These are phyloP conservation scores for Cotesia glomerata DNA, from an alignment of 1,140 invertebrate species.

Conservation along the genomic window DNA sequence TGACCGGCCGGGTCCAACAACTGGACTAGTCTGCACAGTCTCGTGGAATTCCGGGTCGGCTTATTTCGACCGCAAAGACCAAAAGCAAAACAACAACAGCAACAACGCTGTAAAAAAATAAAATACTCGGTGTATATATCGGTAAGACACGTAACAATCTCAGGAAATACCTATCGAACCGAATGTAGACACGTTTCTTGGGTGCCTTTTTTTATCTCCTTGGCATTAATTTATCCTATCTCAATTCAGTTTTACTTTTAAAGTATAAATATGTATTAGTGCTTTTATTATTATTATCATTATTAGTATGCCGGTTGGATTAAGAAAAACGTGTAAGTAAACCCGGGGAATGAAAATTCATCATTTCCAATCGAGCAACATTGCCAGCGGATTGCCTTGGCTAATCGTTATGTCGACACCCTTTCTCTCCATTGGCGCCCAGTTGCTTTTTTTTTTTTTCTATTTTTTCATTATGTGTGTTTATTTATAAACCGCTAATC, in stretches of 20 bases:
- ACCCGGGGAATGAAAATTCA: slow-evolving; percentile 16
- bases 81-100: too few species aligned
- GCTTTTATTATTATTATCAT: too few species aligned
- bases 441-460: slow-evolving; percentile 15
- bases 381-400: slow-evolving; percentile 6
- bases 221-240: neutral
- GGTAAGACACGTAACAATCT: slow-evolving; percentile 15
- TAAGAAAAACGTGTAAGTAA: neutral
- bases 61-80: slow-evolving; percentile 25
- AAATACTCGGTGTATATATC: neutral
- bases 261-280: neutral
- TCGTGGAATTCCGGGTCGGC: slow-evolving; percentile 26
- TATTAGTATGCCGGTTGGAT: neutral
- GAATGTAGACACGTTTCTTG: too few species aligned
- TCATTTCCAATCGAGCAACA: slow-evolving; percentile 24
- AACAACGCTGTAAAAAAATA: neutral
- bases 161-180: slow-evolving; percentile 17
- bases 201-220: neutral
- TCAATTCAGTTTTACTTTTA: neutral
- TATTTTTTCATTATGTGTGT: neutral
- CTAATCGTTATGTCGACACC: slow-evolving; percentile 28
- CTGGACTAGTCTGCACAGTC: neutral
- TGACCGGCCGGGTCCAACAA: too few species aligned
- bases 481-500: neutral
- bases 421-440: slow-evolving; percentile 25